Conservation (phyloP, 2,797 vertebrate species). For the Muscicapa striata region DNA sequence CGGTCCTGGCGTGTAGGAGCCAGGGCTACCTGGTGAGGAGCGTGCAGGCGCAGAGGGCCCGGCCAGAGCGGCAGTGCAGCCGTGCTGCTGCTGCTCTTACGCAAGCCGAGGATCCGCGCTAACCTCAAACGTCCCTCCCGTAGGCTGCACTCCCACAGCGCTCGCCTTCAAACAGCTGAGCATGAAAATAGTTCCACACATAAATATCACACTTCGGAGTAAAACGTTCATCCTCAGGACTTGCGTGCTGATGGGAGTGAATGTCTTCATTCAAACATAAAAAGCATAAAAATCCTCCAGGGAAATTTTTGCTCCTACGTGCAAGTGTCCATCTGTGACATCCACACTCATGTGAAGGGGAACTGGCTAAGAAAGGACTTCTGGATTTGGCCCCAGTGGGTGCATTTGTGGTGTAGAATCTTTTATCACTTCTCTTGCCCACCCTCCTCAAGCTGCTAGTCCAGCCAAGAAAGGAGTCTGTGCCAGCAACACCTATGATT, state of each 20-base stretch:
- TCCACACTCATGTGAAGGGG: not conserved
- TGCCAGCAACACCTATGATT: slow-evolving; percentile 15
- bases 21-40: not conserved
- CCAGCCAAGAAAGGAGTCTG: not conserved
- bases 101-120: not conserved
- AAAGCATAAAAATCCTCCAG: not conserved
- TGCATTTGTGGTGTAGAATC: not conserved
- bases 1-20: rapidly evolving
- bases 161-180: not conserved
- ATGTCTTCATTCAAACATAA: slow-evolving; percentile 27
- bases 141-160: not conserved
- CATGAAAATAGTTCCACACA: slow-evolving; percentile 6
- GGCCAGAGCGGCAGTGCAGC: not conserved
- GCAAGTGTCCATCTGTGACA: slow-evolving; percentile 1
- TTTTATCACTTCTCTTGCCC: not conserved
- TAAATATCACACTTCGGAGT: slow-evolving; percentile 40
- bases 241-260: not conserved
- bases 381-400: not conserved
- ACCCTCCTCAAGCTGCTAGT: not conserved
- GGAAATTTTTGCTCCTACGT: not conserved
- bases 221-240: not conserved
- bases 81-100: not conserved
- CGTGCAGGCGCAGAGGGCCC: not conserved
- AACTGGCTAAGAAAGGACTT: not conserved
- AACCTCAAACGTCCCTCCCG: not conserved